These are phyloP conservation scores for Aphelenchoides besseyi DNA, from an alignment of 1,140 invertebrate species.

Conservation along the genomic window DNA sequence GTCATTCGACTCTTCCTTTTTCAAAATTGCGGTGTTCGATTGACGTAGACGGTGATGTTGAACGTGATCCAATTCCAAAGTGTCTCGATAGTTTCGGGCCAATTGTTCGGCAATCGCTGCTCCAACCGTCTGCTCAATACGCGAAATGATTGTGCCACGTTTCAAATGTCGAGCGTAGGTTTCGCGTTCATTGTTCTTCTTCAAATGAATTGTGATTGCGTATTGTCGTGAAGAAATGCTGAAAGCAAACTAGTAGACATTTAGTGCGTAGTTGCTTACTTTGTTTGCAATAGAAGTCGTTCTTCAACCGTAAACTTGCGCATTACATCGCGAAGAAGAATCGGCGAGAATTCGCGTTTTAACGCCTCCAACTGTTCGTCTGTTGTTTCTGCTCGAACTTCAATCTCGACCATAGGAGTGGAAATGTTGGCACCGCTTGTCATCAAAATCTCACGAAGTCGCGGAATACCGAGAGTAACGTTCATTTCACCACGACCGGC, in stretches of 20 bases:
- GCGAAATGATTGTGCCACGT: conserved; percentile 35
- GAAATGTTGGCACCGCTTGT: conserved; percentile 84
- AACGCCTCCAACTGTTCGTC: conserved; percentile 70
- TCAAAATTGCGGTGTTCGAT: conserved; percentile 14
- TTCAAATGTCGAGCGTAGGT: conserved; percentile 42
- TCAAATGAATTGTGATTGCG: conserved; percentile 45
- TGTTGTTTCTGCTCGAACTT: conserved; percentile 64
- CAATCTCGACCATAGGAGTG: conserved; percentile 89
- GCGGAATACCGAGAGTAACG: conserved; percentile 82
- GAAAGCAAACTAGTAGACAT: conserved; percentile 29
- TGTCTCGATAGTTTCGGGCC: conserved; percentile 17
- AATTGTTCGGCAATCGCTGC: conserved; percentile 21
- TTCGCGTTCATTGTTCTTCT: conserved; percentile 44
- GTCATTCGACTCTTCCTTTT: conserved; percentile 16
- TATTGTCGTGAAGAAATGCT: conserved; percentile 47
- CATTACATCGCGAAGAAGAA: conserved; percentile 53
- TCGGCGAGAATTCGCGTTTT: conserved; percentile 54
- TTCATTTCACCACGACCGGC: conserved; percentile 99
- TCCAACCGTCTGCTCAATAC: conserved; percentile 26
- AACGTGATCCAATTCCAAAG: conserved; percentile 11
- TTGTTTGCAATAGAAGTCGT: conserved; percentile 21
- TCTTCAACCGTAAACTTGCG: conserved; percentile 53
- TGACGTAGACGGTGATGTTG: conserved; percentile 12
- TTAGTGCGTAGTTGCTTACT: neutral
- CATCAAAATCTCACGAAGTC: conserved; percentile 93